A percentile compares a stretch with the other conserved stretches of the same genome.
phyloP scores from a whole-genome alignment of 1,140 invertebrate genomes.

The Dinoponera quadriceps region DNA sequence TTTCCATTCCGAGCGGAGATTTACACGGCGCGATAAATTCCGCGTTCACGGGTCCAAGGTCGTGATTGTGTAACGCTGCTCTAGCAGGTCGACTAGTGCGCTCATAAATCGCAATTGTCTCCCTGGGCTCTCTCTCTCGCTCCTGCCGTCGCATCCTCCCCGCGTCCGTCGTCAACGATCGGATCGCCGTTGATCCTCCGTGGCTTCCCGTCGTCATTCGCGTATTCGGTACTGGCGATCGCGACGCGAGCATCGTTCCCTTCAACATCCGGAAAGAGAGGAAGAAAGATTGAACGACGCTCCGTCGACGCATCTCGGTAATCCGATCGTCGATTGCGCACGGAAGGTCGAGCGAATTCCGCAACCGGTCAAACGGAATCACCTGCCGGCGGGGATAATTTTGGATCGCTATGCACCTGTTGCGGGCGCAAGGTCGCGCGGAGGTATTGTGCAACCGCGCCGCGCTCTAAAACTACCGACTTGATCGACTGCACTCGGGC shows the following conservation, averaged over 20 bases:
- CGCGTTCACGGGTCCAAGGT: conserved; percentile 59
- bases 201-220: too few species aligned
- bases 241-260: too few species aligned
- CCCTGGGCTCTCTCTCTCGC: neutral
- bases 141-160: too few species aligned
- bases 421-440: conserved; percentile 61
- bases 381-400: conserved; percentile 45
- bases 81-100: neutral
- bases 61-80: conserved; percentile 64
- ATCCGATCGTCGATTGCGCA: conserved; percentile 30
- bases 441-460: conserved; percentile 14
- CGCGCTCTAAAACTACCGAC: conserved; percentile 37
- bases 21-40: conserved; percentile 38
- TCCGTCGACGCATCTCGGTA: too few species aligned
- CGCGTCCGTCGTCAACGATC: too few species aligned
- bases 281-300: too few species aligned
- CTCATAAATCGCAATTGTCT: conserved; percentile 54
- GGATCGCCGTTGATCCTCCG: too few species aligned
- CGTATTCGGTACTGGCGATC: too few species aligned
- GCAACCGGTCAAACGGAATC: conserved; percentile 36
- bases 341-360: conserved; percentile 1
- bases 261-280: too few species aligned
- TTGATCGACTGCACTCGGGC: conserved; percentile 38
- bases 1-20: conserved; percentile 41
- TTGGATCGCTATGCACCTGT: conserved; percentile 67